These are phyloP conservation scores for Alitta virens DNA, from an alignment of 2,888 invertebrate species.

Conservation along the genomic window DNA sequence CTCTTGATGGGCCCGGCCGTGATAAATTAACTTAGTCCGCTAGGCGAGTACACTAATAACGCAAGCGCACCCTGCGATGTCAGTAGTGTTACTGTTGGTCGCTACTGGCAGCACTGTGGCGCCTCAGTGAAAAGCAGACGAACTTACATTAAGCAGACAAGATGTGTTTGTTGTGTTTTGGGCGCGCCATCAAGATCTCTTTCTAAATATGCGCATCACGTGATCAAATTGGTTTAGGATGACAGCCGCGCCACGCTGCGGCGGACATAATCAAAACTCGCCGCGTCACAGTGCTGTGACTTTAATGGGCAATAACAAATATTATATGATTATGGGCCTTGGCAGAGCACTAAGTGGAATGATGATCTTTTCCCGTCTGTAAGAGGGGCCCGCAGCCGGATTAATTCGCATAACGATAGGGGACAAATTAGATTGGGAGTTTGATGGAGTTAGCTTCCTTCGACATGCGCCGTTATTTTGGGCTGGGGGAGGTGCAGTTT, in stretches of 20 bases:
- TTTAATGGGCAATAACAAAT: slow-evolving; percentile 8
- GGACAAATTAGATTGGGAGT: not conserved
- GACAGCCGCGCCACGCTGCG: not conserved
- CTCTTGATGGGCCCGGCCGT: not conserved
- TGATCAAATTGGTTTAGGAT: slow-evolving; percentile 1
- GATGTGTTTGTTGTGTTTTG: not conserved
- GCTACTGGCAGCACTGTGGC: no score
- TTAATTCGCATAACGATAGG: slow-evolving; percentile 5
- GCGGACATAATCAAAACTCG: slow-evolving; percentile 1
- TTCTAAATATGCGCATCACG: not conserved
- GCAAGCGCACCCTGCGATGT: no score
- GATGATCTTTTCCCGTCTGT: not conserved
- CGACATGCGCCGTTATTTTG: not conserved
- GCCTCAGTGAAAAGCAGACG: no score
- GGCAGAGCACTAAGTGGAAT: not conserved
- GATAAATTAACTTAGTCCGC: slow-evolving; percentile 3
- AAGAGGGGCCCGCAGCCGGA: not conserved
- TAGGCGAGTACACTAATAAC: not conserved
- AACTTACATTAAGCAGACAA: no score
- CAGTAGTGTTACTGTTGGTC: no score
- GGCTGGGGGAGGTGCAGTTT: not conserved
- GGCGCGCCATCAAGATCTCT: not conserved
- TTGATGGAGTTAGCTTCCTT: not conserved
- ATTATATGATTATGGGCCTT: slow-evolving; percentile 2
- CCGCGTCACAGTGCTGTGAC: not conserved